These are phyloP conservation scores for Microcebus griseorufus DNA, from an alignment of 2,113 vertebrate genomes.

Conservation along the genomic window DNA sequence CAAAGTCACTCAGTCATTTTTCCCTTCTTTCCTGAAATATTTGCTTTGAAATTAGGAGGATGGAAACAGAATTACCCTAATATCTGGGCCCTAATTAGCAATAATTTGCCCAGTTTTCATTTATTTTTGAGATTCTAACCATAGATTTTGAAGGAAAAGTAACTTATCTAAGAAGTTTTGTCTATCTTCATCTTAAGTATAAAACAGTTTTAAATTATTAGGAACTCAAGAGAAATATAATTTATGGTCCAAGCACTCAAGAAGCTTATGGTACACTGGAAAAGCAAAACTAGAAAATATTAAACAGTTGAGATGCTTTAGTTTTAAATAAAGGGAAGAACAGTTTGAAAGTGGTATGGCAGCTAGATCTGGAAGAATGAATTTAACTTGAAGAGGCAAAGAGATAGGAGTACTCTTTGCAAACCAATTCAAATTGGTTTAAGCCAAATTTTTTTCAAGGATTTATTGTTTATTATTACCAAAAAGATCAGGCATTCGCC, in stretches of 20 bases:
- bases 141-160: background rate
- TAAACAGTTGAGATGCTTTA: background rate
- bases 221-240: background rate
- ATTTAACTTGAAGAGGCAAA: background rate
- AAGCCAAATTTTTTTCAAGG: background rate
- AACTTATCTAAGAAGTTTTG: background rate
- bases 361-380: background rate
- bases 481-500: background rate
- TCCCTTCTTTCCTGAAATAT: background rate
- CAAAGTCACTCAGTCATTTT: background rate
- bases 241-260: background rate
- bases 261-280: background rate
- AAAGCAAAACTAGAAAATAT: constrained; percentile 11
- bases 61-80: constrained; percentile 5
- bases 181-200: background rate
- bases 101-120: background rate
- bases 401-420: background rate
- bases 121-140: constrained; percentile 24
- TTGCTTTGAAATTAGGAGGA: constrained; percentile 7
- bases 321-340: constrained; percentile 13
- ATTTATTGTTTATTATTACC: background rate
- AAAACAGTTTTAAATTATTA: background rate
- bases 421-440: background rate
- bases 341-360: background rate
- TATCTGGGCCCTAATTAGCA: background rate